phyloP scores from a whole-genome alignment of 2,113 vertebrate genomes.

The Platysteira castanea region DNA sequence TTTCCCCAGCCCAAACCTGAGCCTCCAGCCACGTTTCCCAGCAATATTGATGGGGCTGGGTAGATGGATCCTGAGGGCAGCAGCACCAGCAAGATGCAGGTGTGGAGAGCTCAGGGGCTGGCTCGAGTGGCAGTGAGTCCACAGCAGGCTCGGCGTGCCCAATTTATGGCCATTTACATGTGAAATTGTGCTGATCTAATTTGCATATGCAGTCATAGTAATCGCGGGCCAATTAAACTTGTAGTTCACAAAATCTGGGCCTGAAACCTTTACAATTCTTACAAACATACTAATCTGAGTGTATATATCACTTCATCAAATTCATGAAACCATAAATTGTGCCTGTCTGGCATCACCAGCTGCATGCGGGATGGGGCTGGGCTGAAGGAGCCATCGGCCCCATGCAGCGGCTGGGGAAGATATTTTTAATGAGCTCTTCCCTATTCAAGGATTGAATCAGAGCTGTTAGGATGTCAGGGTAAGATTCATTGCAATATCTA shows the following conservation, averaged over 20 bases:
- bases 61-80: not conserved
- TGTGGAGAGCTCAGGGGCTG: not conserved
- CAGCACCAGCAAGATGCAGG: not conserved
- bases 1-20: not conserved
- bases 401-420: conserved; percentile 43
- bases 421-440: conserved; percentile 65
- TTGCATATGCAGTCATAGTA: conserved; percentile 43
- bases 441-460: conserved; percentile 57
- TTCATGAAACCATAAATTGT: conserved; percentile 64
- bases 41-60: rapidly evolving
- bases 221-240: conserved; percentile 53
- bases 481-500: conserved; percentile 63
- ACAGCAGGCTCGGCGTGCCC: not conserved
- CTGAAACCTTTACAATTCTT: conserved; percentile 53
- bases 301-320: conserved; percentile 64
- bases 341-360: conserved; percentile 57
- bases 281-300: conserved; percentile 44
- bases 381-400: conserved; percentile 52
- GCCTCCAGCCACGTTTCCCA: not conserved
- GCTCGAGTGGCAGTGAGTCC: not conserved
- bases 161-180: conserved; percentile 41
- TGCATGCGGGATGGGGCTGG: conserved; percentile 21
- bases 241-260: conserved; percentile 44
- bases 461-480: conserved; percentile 54
- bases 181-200: conserved; percentile 40